phyloP scores from a whole-genome alignment of 2,888 invertebrate species.

The Ectobius pallidus region DNA sequence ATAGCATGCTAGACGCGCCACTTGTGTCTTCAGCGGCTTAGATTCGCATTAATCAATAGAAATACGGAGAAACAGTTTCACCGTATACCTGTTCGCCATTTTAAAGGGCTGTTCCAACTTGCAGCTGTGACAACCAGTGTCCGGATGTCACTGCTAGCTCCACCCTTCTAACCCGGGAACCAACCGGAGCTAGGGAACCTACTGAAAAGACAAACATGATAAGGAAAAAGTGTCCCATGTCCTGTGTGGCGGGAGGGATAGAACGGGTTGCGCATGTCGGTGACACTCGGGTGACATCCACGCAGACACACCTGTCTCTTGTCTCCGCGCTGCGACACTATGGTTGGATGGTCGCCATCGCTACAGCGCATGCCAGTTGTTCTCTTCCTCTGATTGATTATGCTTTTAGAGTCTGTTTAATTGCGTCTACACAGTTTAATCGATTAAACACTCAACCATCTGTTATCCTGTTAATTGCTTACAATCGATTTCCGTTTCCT shows the following conservation, averaged over 20 bases:
- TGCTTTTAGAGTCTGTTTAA: no score
- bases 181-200: slow-evolving; percentile 3
- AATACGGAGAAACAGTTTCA: no score
- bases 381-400: no score
- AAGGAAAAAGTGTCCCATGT: slow-evolving; percentile 10
- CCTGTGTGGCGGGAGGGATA: neutral
- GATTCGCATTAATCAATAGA: no score
- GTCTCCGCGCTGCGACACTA: neutral
- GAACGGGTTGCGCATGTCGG: slow-evolving; percentile 21
- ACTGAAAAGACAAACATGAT: slow-evolving; percentile 13
- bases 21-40: no score
- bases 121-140: neutral
- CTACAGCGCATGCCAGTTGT: no score
- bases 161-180: slow-evolving; percentile 14
- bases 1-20: no score
- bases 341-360: no score
- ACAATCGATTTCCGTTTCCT: no score
- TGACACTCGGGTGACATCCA: slow-evolving; percentile 7
- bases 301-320: neutral
- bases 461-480: no score
- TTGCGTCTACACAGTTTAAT: no score
- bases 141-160: slow-evolving; percentile 23
- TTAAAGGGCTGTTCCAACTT: slow-evolving; percentile 9
- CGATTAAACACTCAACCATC: no score
- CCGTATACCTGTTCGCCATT: slow-evolving; percentile 1